Evolutionary conservation across 2,113 vertebrate genomes (phyloP).

Genomic region (Mastomys coucha): DNA sequence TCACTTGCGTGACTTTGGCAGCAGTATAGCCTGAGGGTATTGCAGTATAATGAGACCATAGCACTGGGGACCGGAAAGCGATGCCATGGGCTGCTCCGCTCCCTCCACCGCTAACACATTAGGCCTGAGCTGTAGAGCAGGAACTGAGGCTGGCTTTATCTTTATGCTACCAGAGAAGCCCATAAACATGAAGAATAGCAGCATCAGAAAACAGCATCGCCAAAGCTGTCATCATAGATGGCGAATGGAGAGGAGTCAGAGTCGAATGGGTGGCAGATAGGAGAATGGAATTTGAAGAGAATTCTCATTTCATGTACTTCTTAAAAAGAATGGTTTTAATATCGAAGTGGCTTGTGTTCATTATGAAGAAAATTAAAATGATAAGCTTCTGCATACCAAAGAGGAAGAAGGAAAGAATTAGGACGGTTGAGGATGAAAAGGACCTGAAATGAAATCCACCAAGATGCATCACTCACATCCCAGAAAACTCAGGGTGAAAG

Average conservation of each 20-base stretch:
- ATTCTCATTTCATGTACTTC: conserved; percentile 44
- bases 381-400: conserved; percentile 6
- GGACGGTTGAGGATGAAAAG: too few species aligned
- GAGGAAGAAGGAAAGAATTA: not conserved
- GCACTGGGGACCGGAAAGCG: not conserved
- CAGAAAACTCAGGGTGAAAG: not conserved
- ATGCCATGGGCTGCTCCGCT: not conserved
- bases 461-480: not conserved
- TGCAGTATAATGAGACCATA: conserved; percentile 27
- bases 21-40: not conserved
- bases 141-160: conserved; percentile 54
- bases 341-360: not conserved
- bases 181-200: conserved; percentile 56
- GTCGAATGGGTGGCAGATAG: conserved; percentile 30
- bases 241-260: not conserved
- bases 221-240: conserved; percentile 39
- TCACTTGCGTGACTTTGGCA: conserved; percentile 36
- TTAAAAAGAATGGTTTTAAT: conserved; percentile 64
- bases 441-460: conserved; percentile 18
- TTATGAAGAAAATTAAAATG: conserved; percentile 63
- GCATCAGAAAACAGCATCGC: conserved; percentile 7
- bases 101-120: conserved; percentile 29
- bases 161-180: conserved; percentile 40
- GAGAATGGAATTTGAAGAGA: conserved; percentile 4
- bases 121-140: conserved; percentile 33